Percentiles rank a stretch among this genome's conserved stretches.
Conservation (phyloP, 2,888 invertebrate genomes). For the Dichetophora obliterata region DNA sequence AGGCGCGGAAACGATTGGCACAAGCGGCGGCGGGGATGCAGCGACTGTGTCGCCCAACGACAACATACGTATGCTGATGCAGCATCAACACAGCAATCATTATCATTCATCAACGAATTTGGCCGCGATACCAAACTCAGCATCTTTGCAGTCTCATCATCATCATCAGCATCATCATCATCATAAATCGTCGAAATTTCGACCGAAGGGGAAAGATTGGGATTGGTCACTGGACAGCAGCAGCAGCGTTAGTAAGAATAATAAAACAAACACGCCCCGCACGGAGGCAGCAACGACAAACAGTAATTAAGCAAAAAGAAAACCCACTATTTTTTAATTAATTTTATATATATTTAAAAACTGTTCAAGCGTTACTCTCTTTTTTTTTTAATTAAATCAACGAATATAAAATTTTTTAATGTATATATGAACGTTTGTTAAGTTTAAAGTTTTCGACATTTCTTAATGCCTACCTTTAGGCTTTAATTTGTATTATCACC, state of each 20-base stretch:
- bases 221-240: slow-evolving; percentile 73
- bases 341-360: too few relatives aligned
- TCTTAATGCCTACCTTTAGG: too few relatives aligned
- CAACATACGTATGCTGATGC: slow-evolving; percentile 6
- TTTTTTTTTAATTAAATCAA: too few relatives aligned
- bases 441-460: too few relatives aligned
- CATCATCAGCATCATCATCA: slow-evolving; percentile 61
- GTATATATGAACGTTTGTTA: too few relatives aligned
- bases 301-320: slow-evolving; percentile 52
- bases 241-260: slow-evolving; percentile 55
- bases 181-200: slow-evolving; percentile 76
- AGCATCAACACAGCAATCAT: slow-evolving; percentile 33
- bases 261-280: not conserved
- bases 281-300: slow-evolving; percentile 31
- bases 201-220: slow-evolving; percentile 82
- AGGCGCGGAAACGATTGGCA: not conserved
- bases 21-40: not conserved
- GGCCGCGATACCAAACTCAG: not conserved
- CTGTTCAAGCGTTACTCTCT: too few relatives aligned
- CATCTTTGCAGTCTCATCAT: slow-evolving; percentile 35
- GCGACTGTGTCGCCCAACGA: slow-evolving; percentile 28
- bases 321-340: too few relatives aligned
- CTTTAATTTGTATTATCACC: too few relatives aligned
- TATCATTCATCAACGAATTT: not conserved
- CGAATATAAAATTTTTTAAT: too few relatives aligned